Evolutionary conservation across 1,140 invertebrate species (phyloP).

Genomic region (Drosophila obscura): DNA sequence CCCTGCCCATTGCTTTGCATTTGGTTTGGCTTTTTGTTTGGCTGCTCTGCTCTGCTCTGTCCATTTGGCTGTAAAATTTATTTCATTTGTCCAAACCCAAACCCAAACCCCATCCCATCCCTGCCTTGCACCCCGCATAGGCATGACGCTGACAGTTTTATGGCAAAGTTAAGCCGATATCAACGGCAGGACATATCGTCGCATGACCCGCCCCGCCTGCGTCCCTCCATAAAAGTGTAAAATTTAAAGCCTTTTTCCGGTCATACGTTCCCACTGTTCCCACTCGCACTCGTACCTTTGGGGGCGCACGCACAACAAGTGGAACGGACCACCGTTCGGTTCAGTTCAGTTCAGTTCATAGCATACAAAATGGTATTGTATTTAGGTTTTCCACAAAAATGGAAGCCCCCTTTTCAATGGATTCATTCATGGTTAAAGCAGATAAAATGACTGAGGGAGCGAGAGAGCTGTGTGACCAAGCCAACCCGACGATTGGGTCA

Average conservation of each 20-base stretch:
- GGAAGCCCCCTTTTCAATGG: constrained; percentile 52
- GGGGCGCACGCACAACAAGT: constrained; percentile 58
- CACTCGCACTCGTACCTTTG: constrained; percentile 20
- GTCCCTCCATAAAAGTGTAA: constrained; percentile 66
- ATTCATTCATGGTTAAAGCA: constrained; percentile 75
- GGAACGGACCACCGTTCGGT: constrained; percentile 17
- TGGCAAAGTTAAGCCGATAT: constrained; percentile 82
- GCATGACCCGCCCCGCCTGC: constrained; percentile 47
- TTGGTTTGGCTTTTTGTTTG: constrained; percentile 62
- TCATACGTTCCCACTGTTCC: neutral
- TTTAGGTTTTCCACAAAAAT: constrained; percentile 70
- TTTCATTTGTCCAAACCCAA: constrained; percentile 66
- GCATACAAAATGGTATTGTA: constrained; percentile 69
- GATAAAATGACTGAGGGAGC: constrained; percentile 53
- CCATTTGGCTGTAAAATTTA: constrained; percentile 83
- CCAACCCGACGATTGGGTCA: no score
- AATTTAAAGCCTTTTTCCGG: constrained; percentile 72
- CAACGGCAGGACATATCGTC: constrained; percentile 69
- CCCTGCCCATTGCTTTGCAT: constrained; percentile 14
- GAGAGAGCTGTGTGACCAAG: neutral
- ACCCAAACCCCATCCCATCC: neutral
- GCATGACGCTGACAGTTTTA: constrained; percentile 82
- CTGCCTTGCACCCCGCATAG: constrained; percentile 43
- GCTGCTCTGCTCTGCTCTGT: constrained; percentile 39
- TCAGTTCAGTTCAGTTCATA: neutral